Conservation (phyloP, 2,113 vertebrate genomes). For the Gavialis gangeticus region DNA sequence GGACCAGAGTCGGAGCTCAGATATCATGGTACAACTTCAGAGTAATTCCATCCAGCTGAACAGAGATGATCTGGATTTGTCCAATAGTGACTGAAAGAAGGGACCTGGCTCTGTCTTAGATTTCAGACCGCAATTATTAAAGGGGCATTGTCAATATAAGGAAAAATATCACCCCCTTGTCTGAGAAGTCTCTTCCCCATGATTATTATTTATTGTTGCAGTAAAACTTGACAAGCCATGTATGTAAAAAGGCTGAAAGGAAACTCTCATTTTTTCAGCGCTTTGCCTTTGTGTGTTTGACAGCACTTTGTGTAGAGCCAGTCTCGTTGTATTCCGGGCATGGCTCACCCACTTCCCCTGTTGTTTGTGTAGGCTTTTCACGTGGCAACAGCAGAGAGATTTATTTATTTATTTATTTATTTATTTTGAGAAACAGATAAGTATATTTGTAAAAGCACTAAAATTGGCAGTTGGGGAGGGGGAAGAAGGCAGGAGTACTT, state of each 20-base stretch:
- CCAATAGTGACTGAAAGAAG: background rate
- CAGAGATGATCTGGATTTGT: background rate
- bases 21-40: background rate
- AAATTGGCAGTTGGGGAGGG: background rate
- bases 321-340: background rate
- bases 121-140: background rate
- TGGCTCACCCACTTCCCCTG: constrained; percentile 42
- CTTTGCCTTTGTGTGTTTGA: constrained; percentile 54
- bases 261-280: constrained; percentile 66
- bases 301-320: constrained; percentile 37
- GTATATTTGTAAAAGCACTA: constrained; percentile 32
- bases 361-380: constrained; percentile 71
- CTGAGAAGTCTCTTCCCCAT: constrained; percentile 23
- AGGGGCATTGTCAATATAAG: background rate
- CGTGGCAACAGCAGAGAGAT: constrained; percentile 58
- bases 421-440: constrained; percentile 2
- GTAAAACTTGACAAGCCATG: constrained; percentile 59
- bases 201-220: constrained; percentile 19
- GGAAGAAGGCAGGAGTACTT: background rate
- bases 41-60: background rate
- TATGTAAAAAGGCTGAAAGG: constrained; percentile 63
- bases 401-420: background rate
- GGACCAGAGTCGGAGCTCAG: background rate
- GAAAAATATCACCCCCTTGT: background rate
- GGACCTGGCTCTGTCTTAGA: background rate